Percentiles rank a stretch among this genome's conserved stretches.
Evolutionary conservation across 2,888 invertebrate species (phyloP).

Genomic region (Eucera pruinosa): DNA sequence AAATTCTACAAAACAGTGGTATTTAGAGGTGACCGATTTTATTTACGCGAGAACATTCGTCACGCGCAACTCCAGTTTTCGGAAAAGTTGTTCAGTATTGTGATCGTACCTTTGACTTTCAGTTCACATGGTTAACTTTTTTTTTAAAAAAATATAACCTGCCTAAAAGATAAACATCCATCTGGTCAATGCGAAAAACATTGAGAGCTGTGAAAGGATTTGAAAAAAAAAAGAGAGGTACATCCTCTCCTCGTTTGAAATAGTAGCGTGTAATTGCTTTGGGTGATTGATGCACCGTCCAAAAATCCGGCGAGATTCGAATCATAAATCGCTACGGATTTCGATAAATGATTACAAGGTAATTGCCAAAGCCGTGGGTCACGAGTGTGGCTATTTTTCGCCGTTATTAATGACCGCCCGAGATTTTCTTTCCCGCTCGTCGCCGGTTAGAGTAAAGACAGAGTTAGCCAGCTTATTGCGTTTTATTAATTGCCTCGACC

Average conservation of each 20-base stretch:
- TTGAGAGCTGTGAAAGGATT: too few species aligned
- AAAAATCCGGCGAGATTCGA: slow-evolving; percentile 13
- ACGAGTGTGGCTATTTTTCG: slow-evolving; percentile 27
- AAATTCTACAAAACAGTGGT: too few species aligned
- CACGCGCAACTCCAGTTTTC: too few species aligned
- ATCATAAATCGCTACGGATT: slow-evolving; percentile 40
- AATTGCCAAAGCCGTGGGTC: slow-evolving; percentile 31
- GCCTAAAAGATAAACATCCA: too few species aligned
- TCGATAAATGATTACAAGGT: slow-evolving; percentile 46
- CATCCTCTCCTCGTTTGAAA: not conserved
- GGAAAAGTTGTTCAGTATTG: too few species aligned
- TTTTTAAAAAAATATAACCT: too few species aligned
- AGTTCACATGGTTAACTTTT: too few species aligned
- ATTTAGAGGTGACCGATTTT: too few species aligned
- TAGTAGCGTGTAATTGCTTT: slow-evolving; percentile 22
- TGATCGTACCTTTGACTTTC: too few species aligned
- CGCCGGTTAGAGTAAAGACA: slow-evolving; percentile 40
- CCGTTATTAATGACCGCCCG: slow-evolving; percentile 46
- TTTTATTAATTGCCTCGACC: slow-evolving; percentile 71
- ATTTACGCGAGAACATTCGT: too few species aligned
- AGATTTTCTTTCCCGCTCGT: slow-evolving; percentile 25
- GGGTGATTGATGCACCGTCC: slow-evolving; percentile 25
- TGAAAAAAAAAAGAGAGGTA: too few species aligned
- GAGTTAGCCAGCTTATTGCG: slow-evolving; percentile 62
- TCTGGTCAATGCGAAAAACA: too few species aligned